Evolutionary conservation across 2,888 invertebrate species (phyloP).

Genomic region (Troides aeacus): DNA sequence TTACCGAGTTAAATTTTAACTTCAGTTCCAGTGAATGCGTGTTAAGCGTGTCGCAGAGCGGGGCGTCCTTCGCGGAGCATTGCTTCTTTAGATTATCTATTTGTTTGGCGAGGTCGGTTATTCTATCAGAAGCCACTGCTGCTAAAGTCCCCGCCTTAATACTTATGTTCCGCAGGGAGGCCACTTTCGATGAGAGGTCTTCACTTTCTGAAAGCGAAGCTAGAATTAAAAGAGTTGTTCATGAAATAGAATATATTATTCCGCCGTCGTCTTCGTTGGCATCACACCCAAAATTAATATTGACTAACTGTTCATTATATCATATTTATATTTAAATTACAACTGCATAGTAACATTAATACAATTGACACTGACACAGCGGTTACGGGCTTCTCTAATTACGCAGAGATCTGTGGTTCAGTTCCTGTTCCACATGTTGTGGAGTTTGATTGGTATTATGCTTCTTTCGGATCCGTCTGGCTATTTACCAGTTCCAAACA

Average conservation of each 20-base stretch:
- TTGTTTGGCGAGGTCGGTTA: conserved; percentile 80
- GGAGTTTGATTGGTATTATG: too few species aligned
- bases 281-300: not conserved
- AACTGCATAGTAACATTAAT: too few species aligned
- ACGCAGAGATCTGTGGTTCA: too few species aligned
- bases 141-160: conserved; percentile 77
- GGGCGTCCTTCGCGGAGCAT: conserved; percentile 84
- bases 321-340: too few species aligned
- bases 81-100: conserved; percentile 81
- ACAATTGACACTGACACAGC: too few species aligned
- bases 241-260: conserved; percentile 2
- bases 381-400: too few species aligned
- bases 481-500: too few species aligned
- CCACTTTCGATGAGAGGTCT: conserved; percentile 79
- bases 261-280: not conserved
- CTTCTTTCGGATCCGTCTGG: too few species aligned
- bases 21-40: conserved; percentile 84
- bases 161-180: conserved; percentile 78
- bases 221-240: not conserved
- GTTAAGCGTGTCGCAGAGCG: conserved; percentile 88
- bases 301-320: too few species aligned
- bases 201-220: conserved; percentile 69
- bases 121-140: conserved; percentile 77
- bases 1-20: conserved; percentile 82
- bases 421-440: too few species aligned